Conservation (phyloP, 2,888 invertebrate genomes). For the Brenthis hecate region DNA sequence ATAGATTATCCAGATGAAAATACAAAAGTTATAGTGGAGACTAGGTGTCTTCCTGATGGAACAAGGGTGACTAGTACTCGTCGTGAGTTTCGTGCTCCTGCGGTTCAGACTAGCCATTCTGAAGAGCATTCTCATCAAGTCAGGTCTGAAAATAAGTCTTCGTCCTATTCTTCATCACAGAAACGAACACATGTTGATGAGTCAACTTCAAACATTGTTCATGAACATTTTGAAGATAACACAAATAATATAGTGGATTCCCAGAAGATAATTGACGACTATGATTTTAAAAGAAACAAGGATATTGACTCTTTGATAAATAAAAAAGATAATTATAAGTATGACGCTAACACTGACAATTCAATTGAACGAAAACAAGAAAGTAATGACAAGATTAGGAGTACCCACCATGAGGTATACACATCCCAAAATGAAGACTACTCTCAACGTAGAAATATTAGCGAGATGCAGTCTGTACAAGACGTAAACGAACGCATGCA, state of each 20-base stretch:
- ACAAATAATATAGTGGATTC: slow-evolving; percentile 61
- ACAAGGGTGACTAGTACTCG: slow-evolving; percentile 86
- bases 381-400: slow-evolving; percentile 46
- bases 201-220: slow-evolving; percentile 54
- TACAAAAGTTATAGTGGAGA: slow-evolving; percentile 86
- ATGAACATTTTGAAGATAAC: slow-evolving; percentile 50
- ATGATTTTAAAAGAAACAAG: slow-evolving; percentile 50
- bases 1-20: slow-evolving; percentile 85
- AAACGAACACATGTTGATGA: slow-evolving; percentile 56
- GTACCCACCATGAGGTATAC: slow-evolving; percentile 44
- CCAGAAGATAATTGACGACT: slow-evolving; percentile 63
- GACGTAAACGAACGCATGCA: slow-evolving; percentile 1
- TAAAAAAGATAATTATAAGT: slow-evolving; percentile 26
- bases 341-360: not conserved
- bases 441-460: slow-evolving; percentile 15
- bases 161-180: slow-evolving; percentile 53
- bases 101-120: slow-evolving; percentile 59
- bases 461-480: slow-evolving; percentile 17
- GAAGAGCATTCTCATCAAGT: slow-evolving; percentile 60
- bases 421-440: slow-evolving; percentile 40
- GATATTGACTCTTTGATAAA: slow-evolving; percentile 27
- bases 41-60: slow-evolving; percentile 85
- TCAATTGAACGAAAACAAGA: slow-evolving; percentile 41
- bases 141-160: slow-evolving; percentile 57
- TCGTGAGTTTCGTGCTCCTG: slow-evolving; percentile 82